Conservation (phyloP, 2,888 invertebrate genomes). For the Molorchus minor region DNA sequence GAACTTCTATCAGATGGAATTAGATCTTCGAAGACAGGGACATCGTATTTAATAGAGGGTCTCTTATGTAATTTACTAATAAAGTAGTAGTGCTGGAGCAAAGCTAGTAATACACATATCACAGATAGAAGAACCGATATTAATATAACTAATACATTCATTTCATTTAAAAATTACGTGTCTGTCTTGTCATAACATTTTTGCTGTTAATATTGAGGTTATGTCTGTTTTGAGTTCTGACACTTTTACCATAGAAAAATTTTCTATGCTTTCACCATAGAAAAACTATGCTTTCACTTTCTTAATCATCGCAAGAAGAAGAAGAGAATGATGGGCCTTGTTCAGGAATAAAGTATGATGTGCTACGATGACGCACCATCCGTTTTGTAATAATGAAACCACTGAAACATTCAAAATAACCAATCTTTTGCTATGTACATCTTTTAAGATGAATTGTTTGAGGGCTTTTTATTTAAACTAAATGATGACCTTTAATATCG, state of each 20-base stretch:
- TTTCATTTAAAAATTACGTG: constrained; percentile 33
- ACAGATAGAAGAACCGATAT: constrained; percentile 58
- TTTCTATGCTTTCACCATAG: too few species aligned
- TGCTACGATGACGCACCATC: too few species aligned
- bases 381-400: too few species aligned
- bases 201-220: constrained; percentile 8
- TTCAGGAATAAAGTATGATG: too few species aligned
- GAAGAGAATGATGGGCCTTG: too few species aligned
- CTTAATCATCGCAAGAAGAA: background rate
- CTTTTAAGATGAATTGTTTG: too few species aligned
- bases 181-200: constrained; percentile 13
- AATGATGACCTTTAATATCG: too few species aligned
- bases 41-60: constrained; percentile 47
- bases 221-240: background rate
- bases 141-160: constrained; percentile 50
- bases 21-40: constrained; percentile 59
- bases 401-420: too few species aligned
- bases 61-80: constrained; percentile 50
- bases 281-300: background rate
- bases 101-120: constrained; percentile 58
- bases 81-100: constrained; percentile 58
- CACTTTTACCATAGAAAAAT: background rate
- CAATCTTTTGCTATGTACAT: too few species aligned
- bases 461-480: too few species aligned
- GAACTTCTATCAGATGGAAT: constrained; percentile 54